phyloP scores from a whole-genome alignment of 2,113 vertebrate genomes.

The Psilopogon haemacephalus region DNA sequence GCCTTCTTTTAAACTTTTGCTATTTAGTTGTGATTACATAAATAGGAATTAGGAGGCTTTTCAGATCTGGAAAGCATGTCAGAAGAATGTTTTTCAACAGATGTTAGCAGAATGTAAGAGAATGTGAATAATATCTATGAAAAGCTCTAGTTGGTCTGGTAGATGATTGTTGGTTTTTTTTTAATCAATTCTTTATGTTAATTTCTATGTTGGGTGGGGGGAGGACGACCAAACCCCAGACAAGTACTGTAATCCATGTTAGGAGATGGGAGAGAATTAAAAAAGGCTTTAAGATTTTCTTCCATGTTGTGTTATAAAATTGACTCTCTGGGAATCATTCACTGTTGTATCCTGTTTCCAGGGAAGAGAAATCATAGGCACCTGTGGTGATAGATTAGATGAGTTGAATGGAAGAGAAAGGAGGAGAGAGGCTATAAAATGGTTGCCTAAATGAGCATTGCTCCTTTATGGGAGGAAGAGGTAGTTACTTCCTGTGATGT shows the following conservation, averaged over 20 bases:
- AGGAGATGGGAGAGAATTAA: not conserved
- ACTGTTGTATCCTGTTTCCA: not conserved
- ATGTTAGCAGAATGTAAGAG: not conserved
- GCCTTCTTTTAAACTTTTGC: not conserved
- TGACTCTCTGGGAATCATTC: too few relatives aligned
- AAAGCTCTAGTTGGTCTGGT: not conserved
- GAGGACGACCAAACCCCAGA: not conserved
- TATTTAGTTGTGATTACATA: not conserved
- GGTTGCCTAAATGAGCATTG: not conserved
- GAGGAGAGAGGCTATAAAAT: not conserved
- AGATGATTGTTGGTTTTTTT: conserved; percentile 5
- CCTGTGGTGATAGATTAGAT: not conserved
- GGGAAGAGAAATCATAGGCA: not conserved
- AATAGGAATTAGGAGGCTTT: not conserved
- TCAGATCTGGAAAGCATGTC: not conserved
- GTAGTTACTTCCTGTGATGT: not conserved
- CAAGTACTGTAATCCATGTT: not conserved
- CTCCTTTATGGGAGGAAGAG: not conserved
- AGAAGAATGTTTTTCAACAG: not conserved
- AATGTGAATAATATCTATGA: not conserved
- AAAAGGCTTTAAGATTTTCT: not conserved
- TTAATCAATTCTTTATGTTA: not conserved
- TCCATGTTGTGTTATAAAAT: not conserved
- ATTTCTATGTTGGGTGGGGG: not conserved
- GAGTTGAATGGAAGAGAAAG: not conserved